phyloP scores from a whole-genome alignment of 2,113 vertebrate species.

The Hystrix brachyura region DNA sequence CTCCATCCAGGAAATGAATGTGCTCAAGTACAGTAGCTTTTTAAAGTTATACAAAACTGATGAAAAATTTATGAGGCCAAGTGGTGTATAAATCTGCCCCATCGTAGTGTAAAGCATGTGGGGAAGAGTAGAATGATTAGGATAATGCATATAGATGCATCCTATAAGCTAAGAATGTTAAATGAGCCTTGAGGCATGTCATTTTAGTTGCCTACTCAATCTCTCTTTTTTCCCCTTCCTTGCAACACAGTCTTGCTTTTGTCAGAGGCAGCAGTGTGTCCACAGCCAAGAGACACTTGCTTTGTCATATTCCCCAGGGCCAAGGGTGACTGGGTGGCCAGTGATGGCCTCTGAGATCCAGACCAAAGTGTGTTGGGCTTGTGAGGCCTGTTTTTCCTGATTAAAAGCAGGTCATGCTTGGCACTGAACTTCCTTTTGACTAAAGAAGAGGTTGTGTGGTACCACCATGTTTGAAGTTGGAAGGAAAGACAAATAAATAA shows the following conservation, averaged over 20 bases:
- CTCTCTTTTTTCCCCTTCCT: neutral
- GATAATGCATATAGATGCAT: neutral
- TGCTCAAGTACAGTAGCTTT: constrained; percentile 69
- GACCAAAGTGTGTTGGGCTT: neutral
- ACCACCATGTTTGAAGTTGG: neutral
- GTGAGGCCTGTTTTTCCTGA: neutral
- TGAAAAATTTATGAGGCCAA: constrained; percentile 63
- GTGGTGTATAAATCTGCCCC: constrained; percentile 45
- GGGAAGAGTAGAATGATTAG: neutral
- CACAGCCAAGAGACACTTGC: neutral
- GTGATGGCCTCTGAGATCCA: neutral
- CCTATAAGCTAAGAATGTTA: neutral
- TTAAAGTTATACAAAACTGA: constrained; percentile 59
- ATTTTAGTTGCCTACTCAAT: neutral
- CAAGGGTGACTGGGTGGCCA: fast-evolving
- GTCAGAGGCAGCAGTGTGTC: neutral
- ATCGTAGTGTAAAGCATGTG: neutral
- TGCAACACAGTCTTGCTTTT: neutral
- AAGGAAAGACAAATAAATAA: neutral
- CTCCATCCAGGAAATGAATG: constrained; percentile 74
- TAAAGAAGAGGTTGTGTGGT: neutral
- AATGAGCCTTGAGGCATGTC: neutral
- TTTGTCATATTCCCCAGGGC: neutral
- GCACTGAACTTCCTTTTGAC: neutral
- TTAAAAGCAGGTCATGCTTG: neutral